Base-by-base conservation (phyloP, 2,888 invertebrate genomes). In the Drosophila limbata region DNA sequence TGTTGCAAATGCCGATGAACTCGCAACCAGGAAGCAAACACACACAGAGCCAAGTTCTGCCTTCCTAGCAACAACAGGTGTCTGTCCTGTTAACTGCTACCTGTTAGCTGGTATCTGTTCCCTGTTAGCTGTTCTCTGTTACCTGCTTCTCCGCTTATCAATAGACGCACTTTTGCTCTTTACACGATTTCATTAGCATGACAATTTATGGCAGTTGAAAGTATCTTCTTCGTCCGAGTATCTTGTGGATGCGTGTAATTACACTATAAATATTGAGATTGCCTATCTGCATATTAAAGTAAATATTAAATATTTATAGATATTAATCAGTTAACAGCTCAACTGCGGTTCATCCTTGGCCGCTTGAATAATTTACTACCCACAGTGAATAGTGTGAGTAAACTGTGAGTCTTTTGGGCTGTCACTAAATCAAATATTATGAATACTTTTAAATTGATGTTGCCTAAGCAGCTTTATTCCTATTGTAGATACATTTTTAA, bases 11-110 rank as follows among this genome's bases (percentile, higher is more conserved):
- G 82, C 73, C 82, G 88, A 83, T 83, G 82, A 82, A 82, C 82
- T 66, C 56, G 42, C 44, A 78, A 85, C 88, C 86, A 83, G 88
- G 88, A 83, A 83, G 73, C 83, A 72, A 68, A 81, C 47, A 45
- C 47, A 31, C 47, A 45, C 83, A 45, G 37, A 21, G 10, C 1
- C 13, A 44, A 51, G 47, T 69, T 67, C 60, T 33, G 57, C 42
- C 56, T 45, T 50, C 64, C 59, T 31, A 64, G 65, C 88, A 83
- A 83, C 86, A 83, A 83, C 86, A 83, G 82, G 88, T 83, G 83
- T 76, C 57, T 40, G 62, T 25, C 50, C 37, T 40, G 76, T 25
- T 69, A 37, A 55, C 55, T 56, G 61, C 25, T 60, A 25, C 55
- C 53, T 42, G 53, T 37, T 51, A 9, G 28, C 53, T 42, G 40